Evolutionary conservation across 2,113 vertebrate species (phyloP), one percentile per base, ranked within the genome.

Genomic region (Chiloscyllium plagiosum): DNA sequence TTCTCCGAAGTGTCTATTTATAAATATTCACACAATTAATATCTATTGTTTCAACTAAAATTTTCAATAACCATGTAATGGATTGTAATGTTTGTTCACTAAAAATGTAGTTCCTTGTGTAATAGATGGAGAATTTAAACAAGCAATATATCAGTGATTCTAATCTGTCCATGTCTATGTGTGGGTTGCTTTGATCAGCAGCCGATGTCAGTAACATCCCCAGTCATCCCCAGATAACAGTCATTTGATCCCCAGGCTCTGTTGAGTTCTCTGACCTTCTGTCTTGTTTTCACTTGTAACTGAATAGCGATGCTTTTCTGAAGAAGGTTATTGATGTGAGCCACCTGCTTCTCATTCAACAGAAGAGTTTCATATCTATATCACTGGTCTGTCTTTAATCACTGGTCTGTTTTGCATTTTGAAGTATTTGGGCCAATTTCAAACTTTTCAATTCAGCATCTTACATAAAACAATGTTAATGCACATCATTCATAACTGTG

Each of bases 321-420:
- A 68, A n/a, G 76, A 72, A 22, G 13, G 96, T 96, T 97, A 96
- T 96, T 96, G 96, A 96, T 89, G 95, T 70, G 26, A 68, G 85
- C 95, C 97, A 97, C 96, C 96, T 97, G 97, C 95, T 96, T 97
- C 96, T 96, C 80, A 8, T 97, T 97, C 96, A 87, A 96, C 96
- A 20, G 66, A 96, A 96, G 96, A 95, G 96, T 96, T 96, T 97
- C 96, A 96, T 96, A 96, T 94, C 96, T 96, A 96, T 97, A 68
- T 68, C 93, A 94, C 22, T 22, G 42, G n/a, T 69, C 42, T 26
- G n/a, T 19, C 20, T 69, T 94, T 97, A 97, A 96, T 78, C 94
- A 50, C 56, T 96, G 96, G 96, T 97, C 96, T 97, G 97, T 94
- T 97, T 96, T 96, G 96, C 96, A 96, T 97, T 97, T 97, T 96